phyloP scores from a whole-genome alignment of 2,888 invertebrate species.

The Petrolisthes cinctipes region DNA sequence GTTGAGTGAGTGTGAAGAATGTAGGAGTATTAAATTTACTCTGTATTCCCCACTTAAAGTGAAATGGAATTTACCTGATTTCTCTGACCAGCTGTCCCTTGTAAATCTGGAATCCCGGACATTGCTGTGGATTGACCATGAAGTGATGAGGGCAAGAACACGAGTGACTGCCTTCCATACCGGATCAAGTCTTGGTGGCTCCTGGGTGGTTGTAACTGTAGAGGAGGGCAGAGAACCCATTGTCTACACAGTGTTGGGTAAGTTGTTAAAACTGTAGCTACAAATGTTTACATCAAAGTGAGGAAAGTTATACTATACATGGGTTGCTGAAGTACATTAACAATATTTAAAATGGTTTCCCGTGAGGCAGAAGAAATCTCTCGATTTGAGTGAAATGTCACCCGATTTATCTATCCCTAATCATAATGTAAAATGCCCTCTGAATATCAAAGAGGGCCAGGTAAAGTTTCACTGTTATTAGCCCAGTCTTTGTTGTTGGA shows the following conservation, averaged over 20 bases:
- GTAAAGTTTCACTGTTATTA: not conserved
- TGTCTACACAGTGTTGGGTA: slow-evolving; percentile 40
- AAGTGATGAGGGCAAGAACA: not conserved
- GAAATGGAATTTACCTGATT: no score
- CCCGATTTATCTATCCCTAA: no score
- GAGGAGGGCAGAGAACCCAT: slow-evolving; percentile 18
- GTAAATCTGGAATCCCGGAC: slow-evolving; percentile 21
- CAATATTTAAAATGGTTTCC: no score
- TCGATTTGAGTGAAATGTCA: no score
- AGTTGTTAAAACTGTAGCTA: not conserved
- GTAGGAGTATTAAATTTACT: no score
- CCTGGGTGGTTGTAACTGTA: slow-evolving; percentile 24
- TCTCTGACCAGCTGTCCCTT: slow-evolving; percentile 11
- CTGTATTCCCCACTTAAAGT: not conserved
- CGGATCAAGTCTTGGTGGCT: slow-evolving; percentile 21
- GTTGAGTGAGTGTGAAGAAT: not conserved
- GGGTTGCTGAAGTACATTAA: no score
- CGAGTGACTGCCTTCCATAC: slow-evolving; percentile 25
- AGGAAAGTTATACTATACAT: no score
- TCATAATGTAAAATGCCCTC: not conserved
- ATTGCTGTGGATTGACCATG: slow-evolving; percentile 15
- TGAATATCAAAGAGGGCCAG: not conserved
- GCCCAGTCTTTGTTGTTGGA: not conserved
- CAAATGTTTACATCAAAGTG: no score
- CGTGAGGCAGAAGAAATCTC: no score